Conservation (phyloP, 2,888 invertebrate genomes). For the Drosophila dives region DNA sequence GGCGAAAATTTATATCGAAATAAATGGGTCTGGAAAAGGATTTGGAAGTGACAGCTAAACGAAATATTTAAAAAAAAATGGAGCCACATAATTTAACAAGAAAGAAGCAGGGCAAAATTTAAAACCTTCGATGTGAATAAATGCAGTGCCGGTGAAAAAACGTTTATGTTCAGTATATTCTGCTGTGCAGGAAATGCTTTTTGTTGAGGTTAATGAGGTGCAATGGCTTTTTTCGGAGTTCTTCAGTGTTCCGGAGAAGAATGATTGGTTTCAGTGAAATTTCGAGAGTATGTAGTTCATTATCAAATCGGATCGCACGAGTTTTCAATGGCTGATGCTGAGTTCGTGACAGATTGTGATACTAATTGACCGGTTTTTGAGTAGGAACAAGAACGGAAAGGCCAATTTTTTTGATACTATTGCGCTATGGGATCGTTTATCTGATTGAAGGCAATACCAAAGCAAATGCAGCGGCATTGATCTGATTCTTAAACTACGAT, state of each 20-base stretch:
- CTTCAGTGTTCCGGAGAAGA: background rate
- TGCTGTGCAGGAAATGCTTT: background rate
- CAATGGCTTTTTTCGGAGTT: background rate
- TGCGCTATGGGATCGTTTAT: background rate
- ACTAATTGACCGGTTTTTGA: no score
- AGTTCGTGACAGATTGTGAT: no score
- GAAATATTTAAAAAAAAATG: background rate
- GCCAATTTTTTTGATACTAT: no score
- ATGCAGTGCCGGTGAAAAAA: background rate
- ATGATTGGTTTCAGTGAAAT: background rate
- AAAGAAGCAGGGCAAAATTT: background rate
- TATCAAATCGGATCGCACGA: no score
- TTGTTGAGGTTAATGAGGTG: background rate
- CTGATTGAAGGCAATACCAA: background rate
- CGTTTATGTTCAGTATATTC: background rate
- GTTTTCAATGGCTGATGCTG: no score
- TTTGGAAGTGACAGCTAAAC: background rate
- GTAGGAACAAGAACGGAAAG: no score
- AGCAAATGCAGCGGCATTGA: background rate
- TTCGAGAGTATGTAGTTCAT: no score
- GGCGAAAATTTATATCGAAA: background rate
- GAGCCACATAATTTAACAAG: background rate
- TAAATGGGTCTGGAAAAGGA: background rate
- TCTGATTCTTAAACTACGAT: background rate
- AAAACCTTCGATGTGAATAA: background rate